Evolutionary conservation across 2,113 vertebrate species (phyloP).

Genomic region (Anhinga anhinga): DNA sequence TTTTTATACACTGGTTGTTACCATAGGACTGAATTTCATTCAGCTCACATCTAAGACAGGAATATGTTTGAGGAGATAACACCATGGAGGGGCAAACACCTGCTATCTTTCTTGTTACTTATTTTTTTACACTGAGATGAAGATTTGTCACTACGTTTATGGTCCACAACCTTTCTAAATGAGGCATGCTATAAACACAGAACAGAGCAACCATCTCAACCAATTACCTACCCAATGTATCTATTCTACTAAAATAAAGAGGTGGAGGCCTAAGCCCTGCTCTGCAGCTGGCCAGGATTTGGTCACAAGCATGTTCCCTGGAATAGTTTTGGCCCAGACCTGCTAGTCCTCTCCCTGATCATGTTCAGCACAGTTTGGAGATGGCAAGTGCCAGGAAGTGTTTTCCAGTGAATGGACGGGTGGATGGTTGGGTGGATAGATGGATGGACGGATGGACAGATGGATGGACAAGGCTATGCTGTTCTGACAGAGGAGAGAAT

Average conservation of each 20-base stretch:
- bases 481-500: not conserved
- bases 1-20: not conserved
- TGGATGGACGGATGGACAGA: too few relatives aligned
- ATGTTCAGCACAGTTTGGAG: not conserved
- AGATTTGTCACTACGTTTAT: not conserved
- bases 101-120: not conserved
- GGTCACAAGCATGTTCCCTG: not conserved
- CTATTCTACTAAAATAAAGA: not conserved
- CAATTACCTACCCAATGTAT: not conserved
- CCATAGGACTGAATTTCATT: not conserved
- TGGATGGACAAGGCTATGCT: not conserved
- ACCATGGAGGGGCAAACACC: not conserved
- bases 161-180: not conserved
- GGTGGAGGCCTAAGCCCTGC: not conserved
- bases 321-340: not conserved
- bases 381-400: not conserved
- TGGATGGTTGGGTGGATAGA: not conserved
- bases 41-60: not conserved
- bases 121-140: not conserved
- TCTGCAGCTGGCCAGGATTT: not conserved
- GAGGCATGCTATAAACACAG: not conserved
- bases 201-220: not conserved
- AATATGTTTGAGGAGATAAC: not conserved
- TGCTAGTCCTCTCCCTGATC: not conserved
- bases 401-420: not conserved